Conservation (phyloP, 2,113 vertebrate genomes). For the Cnemophilus loriae region DNA sequence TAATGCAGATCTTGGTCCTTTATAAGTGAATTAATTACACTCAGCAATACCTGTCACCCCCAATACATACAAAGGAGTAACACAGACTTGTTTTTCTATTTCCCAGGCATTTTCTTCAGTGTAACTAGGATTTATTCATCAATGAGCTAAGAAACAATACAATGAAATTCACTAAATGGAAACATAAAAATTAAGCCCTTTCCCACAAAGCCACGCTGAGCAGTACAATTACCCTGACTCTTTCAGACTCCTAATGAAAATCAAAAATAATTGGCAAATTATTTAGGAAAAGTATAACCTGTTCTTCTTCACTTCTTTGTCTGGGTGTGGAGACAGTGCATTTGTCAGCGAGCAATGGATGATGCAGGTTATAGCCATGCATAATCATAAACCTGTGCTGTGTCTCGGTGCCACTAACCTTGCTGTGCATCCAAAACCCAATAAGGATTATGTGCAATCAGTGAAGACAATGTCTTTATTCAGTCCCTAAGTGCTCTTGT, state of each 20-base stretch:
- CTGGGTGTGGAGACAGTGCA: not conserved
- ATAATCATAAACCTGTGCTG: not conserved
- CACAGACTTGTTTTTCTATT: not conserved
- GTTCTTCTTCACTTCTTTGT: not conserved
- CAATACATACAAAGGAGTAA: slow-evolving; percentile 35
- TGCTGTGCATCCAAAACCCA: not conserved
- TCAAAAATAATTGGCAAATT: not conserved
- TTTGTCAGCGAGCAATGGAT: not conserved
- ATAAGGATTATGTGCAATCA: not conserved
- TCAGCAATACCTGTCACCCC: slow-evolving; percentile 22
- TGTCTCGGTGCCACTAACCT: not conserved
- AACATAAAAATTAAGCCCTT: slow-evolving; percentile 59
- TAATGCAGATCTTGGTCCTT: slow-evolving; percentile 17
- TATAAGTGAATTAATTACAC: slow-evolving; percentile 55
- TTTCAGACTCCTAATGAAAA: slow-evolving; percentile 34
- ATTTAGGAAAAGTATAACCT: not conserved
- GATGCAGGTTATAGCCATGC: not conserved
- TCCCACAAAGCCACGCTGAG: not conserved
- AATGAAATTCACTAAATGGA: slow-evolving; percentile 57
- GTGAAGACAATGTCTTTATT: not conserved
- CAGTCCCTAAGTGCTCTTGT: not conserved
- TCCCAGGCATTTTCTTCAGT: slow-evolving; percentile 39
- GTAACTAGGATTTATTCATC: slow-evolving; percentile 44
- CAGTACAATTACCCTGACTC: not conserved
- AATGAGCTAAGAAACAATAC: slow-evolving; percentile 15